Base-by-base conservation (phyloP, 2,797 vertebrate genomes). In the Otolemur crassicaudatus region DNA sequence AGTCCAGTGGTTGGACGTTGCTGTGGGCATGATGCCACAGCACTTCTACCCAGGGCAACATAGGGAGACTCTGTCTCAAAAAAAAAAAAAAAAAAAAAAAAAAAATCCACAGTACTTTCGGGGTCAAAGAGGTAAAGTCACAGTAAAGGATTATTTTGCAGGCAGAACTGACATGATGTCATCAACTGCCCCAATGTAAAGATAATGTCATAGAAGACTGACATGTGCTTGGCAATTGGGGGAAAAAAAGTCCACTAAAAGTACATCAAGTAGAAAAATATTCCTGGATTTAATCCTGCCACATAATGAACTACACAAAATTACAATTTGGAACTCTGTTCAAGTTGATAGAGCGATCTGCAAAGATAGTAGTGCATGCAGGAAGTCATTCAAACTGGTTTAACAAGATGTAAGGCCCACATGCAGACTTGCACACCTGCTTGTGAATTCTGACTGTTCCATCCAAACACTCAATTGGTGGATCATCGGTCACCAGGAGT, bases 251-350 rank as follows among this genome's bases (percentile, higher is more conserved):
- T 63, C 65, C 43, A 89, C n/a, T 72, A 87, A 80, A 53, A 31
- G 40, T 76, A 76, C 19, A 87, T 40, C 65, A 60, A 87, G 34
- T 65, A 12, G 27, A 93, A 27, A 96, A 61, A 82, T 11, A 79
- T 82, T 75, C n/a, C 31, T 73, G 46, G 60, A 60, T 76, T 94
- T 89, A 79, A 91, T 88, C 83, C 58, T 83, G 19, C 65, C 25
- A 65, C 8, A 53, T 27, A 5, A 46, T 20, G 7, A 77, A 67
- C 77, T 65, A 37, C 5, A 75, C 19, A 75, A n/a, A 84, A 91
- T 85, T 70, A 80, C 29, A 95, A 58, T 1, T 76, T 31, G 34
- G 13, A 81, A 81, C n/a, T 80, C 70, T 31, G 46, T 53, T 73
- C 34, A 16, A 84, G n/a, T 3, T 56, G 56, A 82, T 70, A 82